Conservation (phyloP, 1,140 invertebrate species). For the Eumeta japonica region DNA sequence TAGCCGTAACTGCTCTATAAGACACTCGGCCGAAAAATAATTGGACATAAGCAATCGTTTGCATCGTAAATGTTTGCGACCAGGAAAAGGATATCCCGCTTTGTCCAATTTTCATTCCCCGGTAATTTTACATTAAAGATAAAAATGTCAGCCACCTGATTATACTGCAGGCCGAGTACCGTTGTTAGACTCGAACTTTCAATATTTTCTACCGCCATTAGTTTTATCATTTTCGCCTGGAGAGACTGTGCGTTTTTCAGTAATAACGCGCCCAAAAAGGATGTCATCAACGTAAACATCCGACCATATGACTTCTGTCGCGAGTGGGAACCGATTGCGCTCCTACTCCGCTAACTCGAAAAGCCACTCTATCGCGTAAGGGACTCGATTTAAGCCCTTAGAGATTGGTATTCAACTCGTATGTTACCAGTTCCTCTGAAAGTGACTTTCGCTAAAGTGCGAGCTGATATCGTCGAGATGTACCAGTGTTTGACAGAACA, state of each 20-base stretch:
- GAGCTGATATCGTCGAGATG: slow-evolving; percentile 27
- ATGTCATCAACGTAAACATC: slow-evolving; percentile 9
- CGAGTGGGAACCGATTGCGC: background rate
- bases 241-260: slow-evolving; percentile 3
- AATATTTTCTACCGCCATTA: slow-evolving; percentile 3
- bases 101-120: background rate
- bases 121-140: background rate
- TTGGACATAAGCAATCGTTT: background rate
- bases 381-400: slow-evolving; percentile 32
- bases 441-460: slow-evolving; percentile 35
- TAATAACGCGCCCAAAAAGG: slow-evolving; percentile 3
- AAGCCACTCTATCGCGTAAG: slow-evolving; percentile 27
- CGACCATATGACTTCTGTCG: slow-evolving; percentile 1
- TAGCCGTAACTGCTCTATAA: background rate
- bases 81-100: background rate
- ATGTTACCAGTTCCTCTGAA: slow-evolving; percentile 17
- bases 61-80: background rate
- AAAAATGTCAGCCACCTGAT: background rate
- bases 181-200: background rate
- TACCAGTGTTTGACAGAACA: slow-evolving; percentile 32
- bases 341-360: slow-evolving; percentile 18
- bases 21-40: background rate
- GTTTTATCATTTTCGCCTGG: slow-evolving; percentile 6
- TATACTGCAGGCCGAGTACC: background rate
- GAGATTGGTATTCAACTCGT: slow-evolving; percentile 29